These are phyloP conservation scores for Empidonax traillii DNA, from an alignment of 2,113 vertebrate species.

Conservation along the genomic window DNA sequence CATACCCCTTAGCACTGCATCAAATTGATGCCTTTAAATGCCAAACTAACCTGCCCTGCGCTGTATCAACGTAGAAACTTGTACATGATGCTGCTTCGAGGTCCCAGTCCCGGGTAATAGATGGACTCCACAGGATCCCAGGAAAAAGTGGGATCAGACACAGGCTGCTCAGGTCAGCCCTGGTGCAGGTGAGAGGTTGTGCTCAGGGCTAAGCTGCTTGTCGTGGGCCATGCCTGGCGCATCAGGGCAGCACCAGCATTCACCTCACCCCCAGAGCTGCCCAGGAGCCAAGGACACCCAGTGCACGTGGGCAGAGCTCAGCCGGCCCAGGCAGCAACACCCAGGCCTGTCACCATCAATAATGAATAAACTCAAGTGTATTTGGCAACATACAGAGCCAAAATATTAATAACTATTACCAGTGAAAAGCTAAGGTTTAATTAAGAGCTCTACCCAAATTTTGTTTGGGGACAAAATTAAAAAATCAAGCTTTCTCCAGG, in stretches of 20 bases:
- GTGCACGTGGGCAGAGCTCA: background rate
- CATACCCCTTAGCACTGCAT: rapidly evolving
- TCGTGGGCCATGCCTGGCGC: rapidly evolving
- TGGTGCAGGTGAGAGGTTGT: background rate
- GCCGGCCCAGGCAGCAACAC: background rate
- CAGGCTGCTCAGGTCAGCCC: background rate
- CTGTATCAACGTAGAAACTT: background rate
- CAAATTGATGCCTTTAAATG: background rate
- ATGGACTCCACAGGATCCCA: background rate
- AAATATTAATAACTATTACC: background rate
- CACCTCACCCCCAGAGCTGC: background rate
- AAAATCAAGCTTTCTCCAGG: background rate
- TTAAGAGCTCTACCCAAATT: background rate
- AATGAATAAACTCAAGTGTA: rapidly evolving
- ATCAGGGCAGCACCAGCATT: background rate
- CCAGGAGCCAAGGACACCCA: background rate
- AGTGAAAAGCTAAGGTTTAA: background rate
- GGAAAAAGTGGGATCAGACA: background rate
- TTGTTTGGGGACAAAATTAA: background rate
- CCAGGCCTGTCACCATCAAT: rapidly evolving
- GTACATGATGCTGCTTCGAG: rapidly evolving
- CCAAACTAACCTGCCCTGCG: rapidly evolving
- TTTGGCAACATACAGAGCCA: rapidly evolving
- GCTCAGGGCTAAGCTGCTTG: background rate
- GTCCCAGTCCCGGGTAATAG: rapidly evolving